These are phyloP conservation scores for Prietella phreatophila DNA, from an alignment of 2,113 vertebrate genomes.

Conservation along the genomic window DNA sequence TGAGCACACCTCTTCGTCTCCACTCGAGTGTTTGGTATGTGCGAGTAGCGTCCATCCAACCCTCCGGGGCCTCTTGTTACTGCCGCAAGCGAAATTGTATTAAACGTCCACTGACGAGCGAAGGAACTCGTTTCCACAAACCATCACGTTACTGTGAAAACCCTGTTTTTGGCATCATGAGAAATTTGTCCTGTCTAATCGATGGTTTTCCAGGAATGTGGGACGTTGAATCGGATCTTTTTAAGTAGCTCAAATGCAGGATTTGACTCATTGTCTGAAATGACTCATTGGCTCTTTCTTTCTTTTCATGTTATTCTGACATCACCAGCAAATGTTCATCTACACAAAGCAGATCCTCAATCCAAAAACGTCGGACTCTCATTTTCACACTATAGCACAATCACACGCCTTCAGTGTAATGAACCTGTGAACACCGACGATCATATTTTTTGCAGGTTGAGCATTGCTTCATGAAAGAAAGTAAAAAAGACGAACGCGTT, in stretches of 20 bases:
- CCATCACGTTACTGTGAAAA: not conserved
- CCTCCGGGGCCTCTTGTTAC: not conserved
- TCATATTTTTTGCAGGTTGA: not conserved
- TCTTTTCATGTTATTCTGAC: not conserved
- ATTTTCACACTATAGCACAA: not conserved
- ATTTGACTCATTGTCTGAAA: not conserved
- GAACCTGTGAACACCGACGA: not conserved
- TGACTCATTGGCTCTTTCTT: not conserved
- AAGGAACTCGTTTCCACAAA: constrained; percentile 23
- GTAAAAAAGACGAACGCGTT: not conserved
- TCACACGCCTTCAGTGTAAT: not conserved
- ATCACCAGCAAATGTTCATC: not conserved
- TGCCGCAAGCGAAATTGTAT: not conserved
- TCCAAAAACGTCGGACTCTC: not conserved
- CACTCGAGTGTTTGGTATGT: constrained; percentile 11
- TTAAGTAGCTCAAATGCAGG: not conserved
- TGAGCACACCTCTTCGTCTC: constrained; percentile 8
- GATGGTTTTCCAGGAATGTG: constrained; percentile 29
- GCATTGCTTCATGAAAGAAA: constrained; percentile 14
- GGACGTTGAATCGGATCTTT: constrained; percentile 19
- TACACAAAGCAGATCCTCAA: not conserved
- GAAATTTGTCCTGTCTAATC: constrained; percentile 20
- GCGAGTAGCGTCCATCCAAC: constrained; percentile 20
- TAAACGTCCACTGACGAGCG: not conserved
- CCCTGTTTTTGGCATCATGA: not conserved